A percentile compares a stretch with the other conserved stretches of the same genome.
These are phyloP conservation scores for Mylabris phalerata DNA, from an alignment of 1,140 invertebrate species.

Conservation along the genomic window DNA sequence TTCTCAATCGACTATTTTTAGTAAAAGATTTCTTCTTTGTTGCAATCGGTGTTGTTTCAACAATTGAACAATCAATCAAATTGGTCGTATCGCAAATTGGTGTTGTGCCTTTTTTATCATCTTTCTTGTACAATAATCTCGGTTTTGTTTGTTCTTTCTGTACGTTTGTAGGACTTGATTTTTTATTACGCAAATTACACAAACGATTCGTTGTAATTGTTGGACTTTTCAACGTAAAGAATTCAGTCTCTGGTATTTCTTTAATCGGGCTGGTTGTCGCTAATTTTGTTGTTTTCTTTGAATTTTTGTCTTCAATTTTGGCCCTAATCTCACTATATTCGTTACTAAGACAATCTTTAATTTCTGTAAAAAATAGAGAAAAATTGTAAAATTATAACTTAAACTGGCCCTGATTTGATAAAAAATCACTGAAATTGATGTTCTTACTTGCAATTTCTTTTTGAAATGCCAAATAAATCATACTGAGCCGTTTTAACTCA, in stretches of 20 bases:
- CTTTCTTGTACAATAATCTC: background rate
- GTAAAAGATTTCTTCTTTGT: background rate
- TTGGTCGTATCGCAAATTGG: background rate
- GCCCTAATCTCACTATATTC: constrained; percentile 5
- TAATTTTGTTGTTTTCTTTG: background rate
- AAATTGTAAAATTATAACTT: background rate
- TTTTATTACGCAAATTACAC: background rate
- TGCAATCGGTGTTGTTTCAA: background rate
- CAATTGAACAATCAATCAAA: constrained; percentile 8
- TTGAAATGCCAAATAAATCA: constrained; percentile 17
- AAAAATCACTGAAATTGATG: background rate
- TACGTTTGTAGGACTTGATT: background rate
- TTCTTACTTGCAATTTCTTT: constrained; percentile 16
- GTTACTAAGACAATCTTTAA: background rate
- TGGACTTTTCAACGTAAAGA: background rate
- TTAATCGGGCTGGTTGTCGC: background rate
- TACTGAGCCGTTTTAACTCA: constrained; percentile 12
- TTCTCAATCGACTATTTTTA: background rate
- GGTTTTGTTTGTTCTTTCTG: background rate
- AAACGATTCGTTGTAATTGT: constrained; percentile 1
- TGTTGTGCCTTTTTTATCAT: background rate
- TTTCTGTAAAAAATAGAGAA: constrained; percentile 2
- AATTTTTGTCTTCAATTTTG: constrained; percentile 9
- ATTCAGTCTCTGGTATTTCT: background rate
- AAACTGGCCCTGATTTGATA: background rate